Percentiles rank a stretch among this genome's conserved stretches.
These are phyloP conservation scores for Microcebus lehilahytsara DNA, from an alignment of 2,113 vertebrate species.

Conservation along the genomic window DNA sequence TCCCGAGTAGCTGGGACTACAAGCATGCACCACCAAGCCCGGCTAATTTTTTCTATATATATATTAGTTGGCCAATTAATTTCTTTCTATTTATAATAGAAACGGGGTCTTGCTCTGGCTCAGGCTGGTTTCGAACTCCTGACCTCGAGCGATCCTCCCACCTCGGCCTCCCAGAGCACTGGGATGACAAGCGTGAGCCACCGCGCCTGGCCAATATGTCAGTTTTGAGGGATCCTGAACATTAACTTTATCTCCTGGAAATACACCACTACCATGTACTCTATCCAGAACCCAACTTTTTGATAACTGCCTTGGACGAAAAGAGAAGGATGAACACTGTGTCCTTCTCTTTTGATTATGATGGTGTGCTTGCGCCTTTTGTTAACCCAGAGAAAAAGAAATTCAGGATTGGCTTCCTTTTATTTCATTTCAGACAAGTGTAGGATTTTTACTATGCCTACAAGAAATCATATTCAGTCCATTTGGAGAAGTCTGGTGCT, in stretches of 20 bases:
- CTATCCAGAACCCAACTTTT: not conserved
- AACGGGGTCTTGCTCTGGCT: too few relatives aligned
- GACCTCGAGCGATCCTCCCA: too few relatives aligned
- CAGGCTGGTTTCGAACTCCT: too few relatives aligned
- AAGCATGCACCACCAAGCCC: too few relatives aligned
- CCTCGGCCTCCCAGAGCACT: too few relatives aligned
- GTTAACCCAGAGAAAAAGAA: constrained; percentile 62
- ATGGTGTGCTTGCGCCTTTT: constrained; percentile 49
- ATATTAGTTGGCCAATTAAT: too few relatives aligned
- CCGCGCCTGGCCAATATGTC: not conserved
- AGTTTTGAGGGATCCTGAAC: not conserved
- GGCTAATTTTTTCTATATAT: too few relatives aligned
- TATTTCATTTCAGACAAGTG: constrained; percentile 68
- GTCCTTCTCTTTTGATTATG: constrained; percentile 62
- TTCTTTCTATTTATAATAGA: too few relatives aligned
- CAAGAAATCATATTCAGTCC: constrained; percentile 67
- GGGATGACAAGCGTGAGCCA: too few relatives aligned
- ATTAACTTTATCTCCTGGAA: not conserved
- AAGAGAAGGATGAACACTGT: not conserved
- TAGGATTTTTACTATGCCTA: constrained; percentile 68
- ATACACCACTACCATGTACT: not conserved
- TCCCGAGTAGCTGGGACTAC: too few relatives aligned
- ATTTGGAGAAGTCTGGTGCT: constrained; percentile 64
- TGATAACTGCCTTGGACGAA: not conserved
- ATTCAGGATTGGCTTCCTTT: constrained; percentile 70